These are phyloP conservation scores for Archilochus colubris DNA, from an alignment of 2,113 vertebrate species.

Conservation along the genomic window DNA sequence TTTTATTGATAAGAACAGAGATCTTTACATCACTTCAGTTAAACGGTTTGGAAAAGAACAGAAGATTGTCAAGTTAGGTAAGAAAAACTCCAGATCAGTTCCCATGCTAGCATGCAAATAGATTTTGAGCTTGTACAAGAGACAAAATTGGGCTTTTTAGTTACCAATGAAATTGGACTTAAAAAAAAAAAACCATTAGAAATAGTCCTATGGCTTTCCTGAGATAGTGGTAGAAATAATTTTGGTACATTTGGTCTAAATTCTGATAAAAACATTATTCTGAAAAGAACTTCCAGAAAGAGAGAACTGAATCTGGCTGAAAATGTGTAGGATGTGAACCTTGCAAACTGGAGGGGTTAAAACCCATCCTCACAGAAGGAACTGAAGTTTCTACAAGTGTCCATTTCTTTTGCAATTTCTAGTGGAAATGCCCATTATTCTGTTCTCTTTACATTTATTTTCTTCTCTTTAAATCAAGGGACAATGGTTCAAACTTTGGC, in stretches of 20 bases:
- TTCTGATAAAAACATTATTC: neutral
- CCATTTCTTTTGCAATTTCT: neutral
- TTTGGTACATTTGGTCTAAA: neutral
- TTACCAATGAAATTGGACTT: neutral
- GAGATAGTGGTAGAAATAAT: neutral
- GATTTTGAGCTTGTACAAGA: neutral
- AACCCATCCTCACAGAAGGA: neutral
- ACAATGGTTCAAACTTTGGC: conserved; percentile 92
- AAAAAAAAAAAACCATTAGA: too few species aligned
- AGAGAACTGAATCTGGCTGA: neutral
- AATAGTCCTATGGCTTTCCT: neutral
- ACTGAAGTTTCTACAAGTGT: neutral
- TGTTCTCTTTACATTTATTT: conserved; percentile 9
- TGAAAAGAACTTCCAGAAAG: neutral
- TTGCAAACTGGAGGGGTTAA: neutral
- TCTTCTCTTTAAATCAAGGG: conserved; percentile 74
- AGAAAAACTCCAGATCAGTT: conserved; percentile 29
- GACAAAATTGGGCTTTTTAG: neutral
- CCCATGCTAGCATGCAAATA: neutral
- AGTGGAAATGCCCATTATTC: neutral
- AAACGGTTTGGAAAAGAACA: conserved; percentile 88
- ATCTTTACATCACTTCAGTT: conserved; percentile 90
- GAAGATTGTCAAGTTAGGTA: conserved; percentile 92
- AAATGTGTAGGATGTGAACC: neutral
- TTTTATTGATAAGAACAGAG: conserved; percentile 95